These are phyloP conservation scores for Monoplex corrugatus DNA, from an alignment of 2,888 invertebrate species.

Conservation along the genomic window DNA sequence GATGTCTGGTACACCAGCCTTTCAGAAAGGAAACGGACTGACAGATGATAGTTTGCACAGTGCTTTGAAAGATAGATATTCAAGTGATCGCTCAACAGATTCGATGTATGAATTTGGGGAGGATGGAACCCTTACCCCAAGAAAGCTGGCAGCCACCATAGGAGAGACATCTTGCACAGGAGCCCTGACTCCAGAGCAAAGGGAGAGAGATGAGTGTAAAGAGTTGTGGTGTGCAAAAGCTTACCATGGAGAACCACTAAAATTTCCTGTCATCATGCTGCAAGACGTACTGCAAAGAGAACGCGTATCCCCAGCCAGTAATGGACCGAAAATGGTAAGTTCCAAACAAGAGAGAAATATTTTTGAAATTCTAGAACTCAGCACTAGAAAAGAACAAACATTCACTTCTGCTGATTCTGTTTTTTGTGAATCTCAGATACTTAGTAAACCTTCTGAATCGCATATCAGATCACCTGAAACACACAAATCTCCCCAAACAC, in stretches of 20 bases:
- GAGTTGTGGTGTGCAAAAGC: background rate
- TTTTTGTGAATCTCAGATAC: too few relatives aligned
- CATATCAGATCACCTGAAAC: too few relatives aligned
- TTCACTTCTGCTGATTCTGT: background rate
- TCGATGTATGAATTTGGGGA: too few relatives aligned
- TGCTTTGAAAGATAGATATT: background rate
- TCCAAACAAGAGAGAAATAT: background rate
- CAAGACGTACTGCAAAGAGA: background rate
- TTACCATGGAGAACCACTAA: background rate
- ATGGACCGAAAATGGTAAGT: background rate
- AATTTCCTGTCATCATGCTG: constrained; percentile 19
- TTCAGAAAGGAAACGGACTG: background rate
- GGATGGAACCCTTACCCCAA: too few relatives aligned
- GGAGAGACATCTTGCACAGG: background rate
- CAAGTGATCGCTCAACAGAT: too few relatives aligned
- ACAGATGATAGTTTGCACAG: too few relatives aligned
- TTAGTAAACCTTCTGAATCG: too few relatives aligned
- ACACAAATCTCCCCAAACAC: background rate
- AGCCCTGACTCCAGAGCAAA: background rate
- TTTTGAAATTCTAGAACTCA: background rate
- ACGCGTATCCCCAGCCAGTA: background rate
- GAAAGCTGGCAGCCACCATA: too few relatives aligned
- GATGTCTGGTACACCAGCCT: too few relatives aligned
- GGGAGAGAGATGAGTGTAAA: background rate
- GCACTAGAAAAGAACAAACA: background rate